Evolutionary conservation across 1,140 invertebrate genomes (phyloP).

Genomic region (Drosophila quadrilineata): DNA sequence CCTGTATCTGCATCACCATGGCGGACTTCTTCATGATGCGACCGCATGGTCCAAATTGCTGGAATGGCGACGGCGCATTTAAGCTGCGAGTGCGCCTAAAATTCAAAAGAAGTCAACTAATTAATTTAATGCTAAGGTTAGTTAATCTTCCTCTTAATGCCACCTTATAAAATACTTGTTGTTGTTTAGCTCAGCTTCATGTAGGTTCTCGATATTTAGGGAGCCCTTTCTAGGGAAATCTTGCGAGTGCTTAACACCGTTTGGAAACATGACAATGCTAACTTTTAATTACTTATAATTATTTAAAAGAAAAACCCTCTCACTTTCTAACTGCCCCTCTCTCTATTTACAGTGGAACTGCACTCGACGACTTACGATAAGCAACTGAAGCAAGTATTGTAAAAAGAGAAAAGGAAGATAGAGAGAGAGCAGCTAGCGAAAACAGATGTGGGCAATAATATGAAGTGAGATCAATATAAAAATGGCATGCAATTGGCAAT

Average conservation of each 20-base stretch:
- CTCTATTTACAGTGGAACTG: too few relatives aligned
- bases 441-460: not conserved
- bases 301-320: too few relatives aligned
- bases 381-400: not conserved
- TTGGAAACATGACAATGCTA: conserved; percentile 40
- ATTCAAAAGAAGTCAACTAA: not conserved
- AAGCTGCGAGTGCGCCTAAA: conserved; percentile 94
- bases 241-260: conserved; percentile 1
- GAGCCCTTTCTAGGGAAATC: conserved; percentile 40
- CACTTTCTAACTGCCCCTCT: too few relatives aligned
- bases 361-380: not conserved
- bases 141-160: not conserved
- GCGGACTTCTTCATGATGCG: conserved; percentile 97
- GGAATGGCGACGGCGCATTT: conserved; percentile 95
- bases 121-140: not conserved
- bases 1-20: conserved; percentile 98
- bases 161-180: conserved; percentile 42
- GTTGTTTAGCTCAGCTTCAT: conserved; percentile 21
- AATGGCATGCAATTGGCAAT: too few relatives aligned
- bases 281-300: too few relatives aligned
- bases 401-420: not conserved
- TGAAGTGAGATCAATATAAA: too few relatives aligned
- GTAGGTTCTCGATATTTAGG: conserved; percentile 54
- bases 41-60: conserved; percentile 97
- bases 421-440: not conserved